phyloP scores from a whole-genome alignment of 2,797 vertebrate genomes.

The Myripristis murdjan region DNA sequence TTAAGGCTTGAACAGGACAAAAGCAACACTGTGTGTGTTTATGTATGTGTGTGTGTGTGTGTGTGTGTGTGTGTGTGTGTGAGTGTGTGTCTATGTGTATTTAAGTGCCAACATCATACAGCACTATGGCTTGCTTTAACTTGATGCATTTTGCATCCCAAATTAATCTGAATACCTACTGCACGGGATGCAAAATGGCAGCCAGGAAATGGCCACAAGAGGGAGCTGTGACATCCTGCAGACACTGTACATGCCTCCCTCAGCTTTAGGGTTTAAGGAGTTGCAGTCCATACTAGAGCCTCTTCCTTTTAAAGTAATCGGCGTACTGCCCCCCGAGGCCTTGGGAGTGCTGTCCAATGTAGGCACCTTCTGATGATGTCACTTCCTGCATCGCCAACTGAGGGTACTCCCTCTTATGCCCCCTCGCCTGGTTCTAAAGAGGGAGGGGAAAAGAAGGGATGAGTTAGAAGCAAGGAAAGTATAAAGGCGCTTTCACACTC shows the following conservation, averaged over 20 bases:
- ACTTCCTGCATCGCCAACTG: slow-evolving; percentile 90
- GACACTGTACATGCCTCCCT: slow-evolving; percentile 39
- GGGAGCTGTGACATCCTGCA: slow-evolving; percentile 66
- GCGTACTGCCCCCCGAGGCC: slow-evolving; percentile 88
- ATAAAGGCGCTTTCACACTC: too few species aligned
- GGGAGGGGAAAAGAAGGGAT: slow-evolving; percentile 1
- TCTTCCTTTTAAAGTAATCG: slow-evolving; percentile 96
- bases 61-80: slow-evolving; percentile 12
- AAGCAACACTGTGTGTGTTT: slow-evolving; percentile 74
- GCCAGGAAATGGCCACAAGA: slow-evolving; percentile 78
- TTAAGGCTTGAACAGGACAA: slow-evolving; percentile 88
- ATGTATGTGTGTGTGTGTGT: slow-evolving; percentile 37
- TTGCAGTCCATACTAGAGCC: slow-evolving; percentile 85
- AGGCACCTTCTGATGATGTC: slow-evolving; percentile 82
- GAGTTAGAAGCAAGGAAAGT: slow-evolving; percentile 1
- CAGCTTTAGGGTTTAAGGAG: slow-evolving; percentile 62
- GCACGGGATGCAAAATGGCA: slow-evolving; percentile 70
- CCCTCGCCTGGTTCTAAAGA: slow-evolving; percentile 86
- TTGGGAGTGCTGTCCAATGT: slow-evolving; percentile 89
- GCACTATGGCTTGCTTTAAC: slow-evolving; percentile 82
- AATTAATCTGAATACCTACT: slow-evolving; percentile 50
- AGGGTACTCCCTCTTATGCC: slow-evolving; percentile 93
- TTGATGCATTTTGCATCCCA: slow-evolving; percentile 67
- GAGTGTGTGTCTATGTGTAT: slow-evolving; percentile 20
- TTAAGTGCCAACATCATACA: slow-evolving; percentile 70